phyloP scores from a whole-genome alignment of 2,113 vertebrate species.

The Stegastes partitus region DNA sequence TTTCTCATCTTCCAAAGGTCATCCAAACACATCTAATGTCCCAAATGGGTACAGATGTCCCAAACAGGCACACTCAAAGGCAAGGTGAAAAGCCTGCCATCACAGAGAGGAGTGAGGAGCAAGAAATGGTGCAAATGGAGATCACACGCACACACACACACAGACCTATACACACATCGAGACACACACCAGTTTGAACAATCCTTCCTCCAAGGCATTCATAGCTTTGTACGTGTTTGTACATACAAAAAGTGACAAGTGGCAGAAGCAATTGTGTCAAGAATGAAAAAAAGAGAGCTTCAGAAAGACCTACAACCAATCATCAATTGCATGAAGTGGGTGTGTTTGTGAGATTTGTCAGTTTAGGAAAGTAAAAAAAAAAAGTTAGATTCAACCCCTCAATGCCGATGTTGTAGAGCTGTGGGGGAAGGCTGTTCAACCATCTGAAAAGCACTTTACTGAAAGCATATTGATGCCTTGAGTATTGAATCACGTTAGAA shows the following conservation, averaged over 20 bases:
- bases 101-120: not conserved
- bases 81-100: not conserved
- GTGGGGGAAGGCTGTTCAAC: not conserved
- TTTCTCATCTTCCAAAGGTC: not conserved
- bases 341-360: not conserved
- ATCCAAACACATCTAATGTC: not conserved
- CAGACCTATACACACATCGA: too few relatives aligned
- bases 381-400: conserved; percentile 9
- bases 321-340: not conserved
- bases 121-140: not conserved
- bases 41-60: not conserved
- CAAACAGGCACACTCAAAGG: too few relatives aligned
- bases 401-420: not conserved
- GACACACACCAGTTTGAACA: not conserved
- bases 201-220: conserved; percentile 17
- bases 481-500: not conserved
- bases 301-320: not conserved
- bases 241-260: conserved; percentile 1
- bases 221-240: conserved; percentile 1
- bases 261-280: not conserved
- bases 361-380: conserved; percentile 2
- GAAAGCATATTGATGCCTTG: conserved; percentile 23
- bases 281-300: not conserved
- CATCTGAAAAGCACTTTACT: conserved; percentile 16
- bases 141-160: not conserved